phyloP scores from a whole-genome alignment of 2,797 vertebrate species.

The Parotocinclus haroldoi region DNA sequence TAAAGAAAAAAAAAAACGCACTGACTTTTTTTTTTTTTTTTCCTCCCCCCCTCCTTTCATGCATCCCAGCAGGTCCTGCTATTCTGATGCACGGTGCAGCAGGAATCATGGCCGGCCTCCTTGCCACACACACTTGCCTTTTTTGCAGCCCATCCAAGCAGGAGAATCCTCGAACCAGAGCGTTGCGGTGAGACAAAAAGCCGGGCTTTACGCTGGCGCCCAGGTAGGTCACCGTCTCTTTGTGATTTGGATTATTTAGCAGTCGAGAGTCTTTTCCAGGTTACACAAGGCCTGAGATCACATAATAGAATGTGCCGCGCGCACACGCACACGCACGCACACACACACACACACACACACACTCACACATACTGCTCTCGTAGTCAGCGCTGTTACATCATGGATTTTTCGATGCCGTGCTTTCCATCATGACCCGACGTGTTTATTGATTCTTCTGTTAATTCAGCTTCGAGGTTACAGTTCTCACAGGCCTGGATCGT shows the following conservation, averaged over 20 bases:
- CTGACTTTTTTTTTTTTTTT: slow-evolving; percentile 43
- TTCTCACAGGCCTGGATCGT: no score
- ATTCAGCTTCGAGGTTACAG: no score
- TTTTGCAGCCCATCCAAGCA: slow-evolving; percentile 45
- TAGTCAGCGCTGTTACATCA: no score
- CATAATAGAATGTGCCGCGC: slow-evolving; percentile 3
- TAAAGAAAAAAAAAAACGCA: slow-evolving; percentile 30
- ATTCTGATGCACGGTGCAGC: slow-evolving; percentile 55
- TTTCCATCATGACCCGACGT: no score
- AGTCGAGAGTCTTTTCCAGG: slow-evolving; percentile 14
- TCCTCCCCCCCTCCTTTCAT: slow-evolving; percentile 45
- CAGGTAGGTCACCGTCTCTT: slow-evolving; percentile 59
- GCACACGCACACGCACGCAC: no score
- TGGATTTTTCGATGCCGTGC: no score
- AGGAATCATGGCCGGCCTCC: slow-evolving; percentile 57
- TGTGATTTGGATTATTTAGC: slow-evolving; percentile 22
- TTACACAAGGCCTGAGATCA: slow-evolving; percentile 35
- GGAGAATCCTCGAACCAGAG: slow-evolving; percentile 45
- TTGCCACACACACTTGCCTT: slow-evolving; percentile 50
- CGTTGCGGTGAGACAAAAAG: slow-evolving; percentile 54
- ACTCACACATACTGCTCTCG: no score
- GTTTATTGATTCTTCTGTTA: no score
- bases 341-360: no score
- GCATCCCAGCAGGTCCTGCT: slow-evolving; percentile 48
- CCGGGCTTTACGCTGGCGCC: slow-evolving; percentile 48